Evolutionary conservation across 2,888 invertebrate species (phyloP).

Genomic region (Cephus rjabovi): DNA sequence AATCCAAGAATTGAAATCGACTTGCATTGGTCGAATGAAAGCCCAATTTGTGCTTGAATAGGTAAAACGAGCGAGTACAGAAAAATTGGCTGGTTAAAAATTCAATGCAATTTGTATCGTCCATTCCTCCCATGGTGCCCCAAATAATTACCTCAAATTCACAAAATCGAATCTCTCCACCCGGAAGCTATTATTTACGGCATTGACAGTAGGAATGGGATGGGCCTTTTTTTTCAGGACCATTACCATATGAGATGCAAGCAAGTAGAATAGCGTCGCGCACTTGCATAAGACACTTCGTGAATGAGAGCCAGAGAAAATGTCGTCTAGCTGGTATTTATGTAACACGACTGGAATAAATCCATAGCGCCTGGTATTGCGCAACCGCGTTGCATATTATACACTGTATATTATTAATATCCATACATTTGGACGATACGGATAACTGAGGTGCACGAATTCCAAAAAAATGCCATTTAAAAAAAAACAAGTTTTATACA

Average conservation of each 20-base stretch:
- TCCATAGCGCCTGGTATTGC: slow-evolving; percentile 11
- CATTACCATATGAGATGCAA: background rate
- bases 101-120: background rate
- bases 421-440: background rate
- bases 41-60: background rate
- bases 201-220: background rate
- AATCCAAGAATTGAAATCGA: no score
- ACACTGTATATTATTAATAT: background rate
- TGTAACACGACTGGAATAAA: slow-evolving; percentile 22
- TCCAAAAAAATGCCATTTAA: background rate
- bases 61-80: background rate
- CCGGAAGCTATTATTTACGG: background rate
- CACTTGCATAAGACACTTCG: slow-evolving; percentile 19
- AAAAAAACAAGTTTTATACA: background rate
- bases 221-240: background rate
- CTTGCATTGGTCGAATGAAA: background rate
- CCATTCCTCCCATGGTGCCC: background rate
- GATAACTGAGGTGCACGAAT: background rate
- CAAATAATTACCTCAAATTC: background rate
- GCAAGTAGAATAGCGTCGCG: background rate
- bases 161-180: background rate
- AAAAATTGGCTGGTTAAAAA: no score
- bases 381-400: background rate
- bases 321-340: slow-evolving; percentile 18
- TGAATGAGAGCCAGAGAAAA: slow-evolving; percentile 17